Evolutionary conservation across 2,113 vertebrate species (phyloP), one percentile per base, ranked within the genome.

Genomic region (Orycteropus afer): DNA sequence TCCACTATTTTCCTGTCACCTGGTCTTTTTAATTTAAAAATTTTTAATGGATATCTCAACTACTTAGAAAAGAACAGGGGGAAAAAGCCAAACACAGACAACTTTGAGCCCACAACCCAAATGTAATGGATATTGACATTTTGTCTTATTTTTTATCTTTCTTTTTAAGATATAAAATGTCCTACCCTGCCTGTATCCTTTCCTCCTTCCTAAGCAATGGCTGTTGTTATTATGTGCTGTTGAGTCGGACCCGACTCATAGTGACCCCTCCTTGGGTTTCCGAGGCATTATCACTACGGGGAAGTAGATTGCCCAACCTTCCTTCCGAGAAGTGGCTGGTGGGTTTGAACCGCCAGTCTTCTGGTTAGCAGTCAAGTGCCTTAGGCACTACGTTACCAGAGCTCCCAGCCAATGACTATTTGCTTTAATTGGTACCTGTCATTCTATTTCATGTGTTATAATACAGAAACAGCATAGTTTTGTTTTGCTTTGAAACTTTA

Each of bases 401-500:
- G n/a, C 25, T 86, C 90, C 23, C 71, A 4, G 37, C 55, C 34
- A 88, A 84, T 71, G 85, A 86, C n/a, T 77, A 6, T 40, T 84
- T 65, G 12, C n/a, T 53, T 92, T 47, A 85, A 74, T 85, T 88
- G 78, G 12, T 92, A 23, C 40, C 37, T 22, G 67, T 90, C 40
- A 61, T 84, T 92, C 47, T 37, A 45, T 89, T 90, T 94, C 45
- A 81, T 65, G 73, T 84, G 93, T 83, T 42, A 81, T 80, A 34
- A 69, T 15, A 89, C 9, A 73, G 49, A 86, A 57, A 57, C 27
- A 84, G 45, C 20, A 29, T 7, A 80, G 53, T 86, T 85, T 96
- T 93, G 32, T 91, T 90, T 94, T 93, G 32, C 85, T 90, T 95
- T 73, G 20, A 90, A 73, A 77, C 76, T 69, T 89, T 78, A 20